These are phyloP conservation scores for Synanceia verrucosa DNA, from an alignment of 2,797 vertebrate genomes.

Conservation along the genomic window DNA sequence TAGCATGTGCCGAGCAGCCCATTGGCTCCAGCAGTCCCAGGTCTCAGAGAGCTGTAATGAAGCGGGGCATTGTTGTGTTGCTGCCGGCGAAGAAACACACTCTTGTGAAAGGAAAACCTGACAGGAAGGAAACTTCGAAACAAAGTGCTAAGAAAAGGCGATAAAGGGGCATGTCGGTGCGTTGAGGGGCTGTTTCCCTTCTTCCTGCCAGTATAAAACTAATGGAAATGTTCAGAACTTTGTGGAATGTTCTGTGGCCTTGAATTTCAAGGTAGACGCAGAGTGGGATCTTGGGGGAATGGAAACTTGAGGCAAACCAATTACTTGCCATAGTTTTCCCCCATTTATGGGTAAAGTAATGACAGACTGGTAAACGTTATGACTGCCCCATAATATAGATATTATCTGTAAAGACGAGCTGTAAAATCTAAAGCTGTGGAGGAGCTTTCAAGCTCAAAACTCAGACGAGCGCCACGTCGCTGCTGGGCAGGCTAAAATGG, in stretches of 20 bases:
- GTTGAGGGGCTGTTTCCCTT: slow-evolving; percentile 41
- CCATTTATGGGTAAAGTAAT: slow-evolving; percentile 59
- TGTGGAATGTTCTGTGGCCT: slow-evolving; percentile 61
- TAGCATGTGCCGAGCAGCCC: slow-evolving; percentile 67
- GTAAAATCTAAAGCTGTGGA: slow-evolving; percentile 34
- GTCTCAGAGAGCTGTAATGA: slow-evolving; percentile 66
- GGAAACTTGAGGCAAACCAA: slow-evolving; percentile 58
- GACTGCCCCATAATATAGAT: slow-evolving; percentile 39
- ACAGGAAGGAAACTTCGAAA: slow-evolving; percentile 75
- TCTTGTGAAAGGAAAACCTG: slow-evolving; percentile 62
- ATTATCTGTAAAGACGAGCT: slow-evolving; percentile 49
- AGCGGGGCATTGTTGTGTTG: slow-evolving; percentile 68
- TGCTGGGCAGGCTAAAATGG: slow-evolving; percentile 24
- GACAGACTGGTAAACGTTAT: slow-evolving; percentile 56
- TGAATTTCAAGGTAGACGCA: slow-evolving; percentile 45
- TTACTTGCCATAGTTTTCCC: slow-evolving; percentile 37
- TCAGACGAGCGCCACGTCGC: slow-evolving; percentile 2
- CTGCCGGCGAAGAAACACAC: slow-evolving; percentile 59
- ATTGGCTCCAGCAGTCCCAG: slow-evolving; percentile 66
- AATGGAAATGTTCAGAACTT: slow-evolving; percentile 57
- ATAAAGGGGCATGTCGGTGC: slow-evolving; percentile 36
- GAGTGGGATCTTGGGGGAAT: slow-evolving; percentile 42
- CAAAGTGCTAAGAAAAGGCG: slow-evolving; percentile 72
- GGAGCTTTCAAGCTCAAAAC: slow-evolving; percentile 18
- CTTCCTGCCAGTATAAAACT: slow-evolving; percentile 57